Percentiles rank a stretch among this genome's conserved stretches.
Conservation (phyloP, 2,888 invertebrate species). For the Hyppa rectilinea region DNA sequence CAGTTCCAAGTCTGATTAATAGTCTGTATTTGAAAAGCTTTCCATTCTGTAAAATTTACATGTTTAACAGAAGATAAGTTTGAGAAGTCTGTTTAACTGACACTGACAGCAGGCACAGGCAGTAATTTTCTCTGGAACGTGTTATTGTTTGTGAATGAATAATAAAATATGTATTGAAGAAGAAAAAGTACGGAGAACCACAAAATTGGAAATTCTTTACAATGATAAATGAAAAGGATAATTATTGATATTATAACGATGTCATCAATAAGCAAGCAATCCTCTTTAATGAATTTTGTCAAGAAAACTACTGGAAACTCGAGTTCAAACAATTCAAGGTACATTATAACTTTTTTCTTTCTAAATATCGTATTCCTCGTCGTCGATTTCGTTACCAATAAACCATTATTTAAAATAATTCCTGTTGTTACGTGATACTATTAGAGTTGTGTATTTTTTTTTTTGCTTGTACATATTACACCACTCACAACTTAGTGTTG, state of each 20-base stretch:
- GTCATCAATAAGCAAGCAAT: slow-evolving; percentile 71
- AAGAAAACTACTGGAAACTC: slow-evolving; percentile 71
- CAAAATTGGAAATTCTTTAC: not conserved
- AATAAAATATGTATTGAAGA: not conserved
- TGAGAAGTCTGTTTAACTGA: too few species aligned
- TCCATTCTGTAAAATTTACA: not conserved
- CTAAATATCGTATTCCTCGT: not conserved
- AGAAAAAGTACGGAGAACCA: not conserved
- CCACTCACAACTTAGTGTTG: slow-evolving; percentile 2
- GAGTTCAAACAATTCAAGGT: slow-evolving; percentile 66
- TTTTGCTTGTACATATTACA: not conserved
- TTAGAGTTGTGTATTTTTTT: not conserved
- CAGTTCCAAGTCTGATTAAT: not conserved
- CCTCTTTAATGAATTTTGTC: slow-evolving; percentile 77
- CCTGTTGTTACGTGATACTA: not conserved
- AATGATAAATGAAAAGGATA: slow-evolving; percentile 20
- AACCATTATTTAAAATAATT: too few species aligned
- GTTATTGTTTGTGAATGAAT: slow-evolving; percentile 2
- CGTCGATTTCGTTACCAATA: not conserved
- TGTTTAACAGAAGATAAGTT: too few species aligned
- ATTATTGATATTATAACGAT: slow-evolving; percentile 24
- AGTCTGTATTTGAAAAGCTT: not conserved
- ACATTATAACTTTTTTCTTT: slow-evolving; percentile 38
- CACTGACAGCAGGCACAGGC: not conserved
- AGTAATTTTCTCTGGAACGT: slow-evolving; percentile 11